phyloP scores from a whole-genome alignment of 92 coral and sea anemone species.

The Phenganax subtilis region DNA sequence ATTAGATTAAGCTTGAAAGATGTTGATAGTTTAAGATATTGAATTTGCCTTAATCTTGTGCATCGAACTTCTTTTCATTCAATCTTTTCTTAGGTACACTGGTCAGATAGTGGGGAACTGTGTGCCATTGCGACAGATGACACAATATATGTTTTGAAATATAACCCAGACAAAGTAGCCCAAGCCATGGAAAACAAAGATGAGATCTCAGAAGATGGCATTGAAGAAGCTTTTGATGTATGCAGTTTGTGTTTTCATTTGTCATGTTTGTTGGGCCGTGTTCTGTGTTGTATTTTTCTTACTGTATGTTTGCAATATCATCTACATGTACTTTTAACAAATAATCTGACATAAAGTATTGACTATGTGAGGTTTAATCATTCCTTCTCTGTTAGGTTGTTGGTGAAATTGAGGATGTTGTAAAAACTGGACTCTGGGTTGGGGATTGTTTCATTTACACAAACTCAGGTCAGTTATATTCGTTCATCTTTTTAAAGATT shows the following conservation, averaged over 20 bases:
- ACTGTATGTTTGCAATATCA: too few species aligned
- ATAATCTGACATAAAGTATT: background rate
- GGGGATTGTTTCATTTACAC: slow-evolving; percentile 98
- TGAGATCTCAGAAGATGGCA: slow-evolving; percentile 83
- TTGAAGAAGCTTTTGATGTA: slow-evolving; percentile 97
- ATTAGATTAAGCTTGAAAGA: background rate
- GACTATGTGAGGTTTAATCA: background rate
- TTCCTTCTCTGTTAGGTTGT: slow-evolving; percentile 49
- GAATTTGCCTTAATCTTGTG: background rate
- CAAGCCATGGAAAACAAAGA: slow-evolving; percentile 77
- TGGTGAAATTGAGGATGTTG: slow-evolving; percentile 87
- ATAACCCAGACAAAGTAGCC: slow-evolving; percentile 71
- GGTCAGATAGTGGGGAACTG: slow-evolving; percentile 97
- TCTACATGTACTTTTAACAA: too few species aligned
- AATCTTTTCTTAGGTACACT: slow-evolving; percentile 56
- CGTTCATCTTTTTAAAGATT: too few species aligned
- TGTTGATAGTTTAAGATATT: background rate
- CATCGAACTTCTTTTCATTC: background rate
- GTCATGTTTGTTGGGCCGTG: background rate
- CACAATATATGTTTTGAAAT: slow-evolving; percentile 76
- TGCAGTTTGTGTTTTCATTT: slow-evolving; percentile 21
- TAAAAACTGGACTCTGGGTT: slow-evolving; percentile 96
- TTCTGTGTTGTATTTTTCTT: too few species aligned
- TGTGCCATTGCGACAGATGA: slow-evolving; percentile 95
- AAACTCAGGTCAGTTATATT: slow-evolving; percentile 60